Evolutionary conservation across 2,797 vertebrate species (phyloP).

Genomic region (Acomys russatus): DNA sequence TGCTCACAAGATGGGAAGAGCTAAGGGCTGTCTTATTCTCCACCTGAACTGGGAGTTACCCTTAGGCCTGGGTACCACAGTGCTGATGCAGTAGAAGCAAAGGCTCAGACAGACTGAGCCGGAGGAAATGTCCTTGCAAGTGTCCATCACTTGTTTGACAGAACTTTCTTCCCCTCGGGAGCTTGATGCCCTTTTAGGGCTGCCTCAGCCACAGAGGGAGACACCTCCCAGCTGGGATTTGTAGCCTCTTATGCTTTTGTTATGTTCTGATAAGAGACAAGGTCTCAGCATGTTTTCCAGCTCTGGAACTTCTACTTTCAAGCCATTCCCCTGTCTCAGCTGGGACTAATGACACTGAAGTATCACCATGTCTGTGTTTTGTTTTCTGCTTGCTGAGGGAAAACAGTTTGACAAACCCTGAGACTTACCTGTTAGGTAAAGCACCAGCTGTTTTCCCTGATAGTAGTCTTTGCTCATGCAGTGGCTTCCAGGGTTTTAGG

Average conservation of each 20-base stretch:
- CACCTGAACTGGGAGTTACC: neutral
- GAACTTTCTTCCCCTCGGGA: neutral
- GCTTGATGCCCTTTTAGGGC: neutral
- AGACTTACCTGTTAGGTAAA: neutral
- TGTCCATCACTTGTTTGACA: fast-evolving
- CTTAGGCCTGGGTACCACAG: neutral
- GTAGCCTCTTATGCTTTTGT: neutral
- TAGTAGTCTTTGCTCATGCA: neutral
- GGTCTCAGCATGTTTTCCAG: neutral
- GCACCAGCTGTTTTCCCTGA: neutral
- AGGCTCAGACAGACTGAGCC: neutral
- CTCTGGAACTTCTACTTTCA: neutral
- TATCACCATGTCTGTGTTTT: neutral
- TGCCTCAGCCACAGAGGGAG: fast-evolving
- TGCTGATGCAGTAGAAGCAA: neutral
- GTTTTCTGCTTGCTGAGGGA: neutral
- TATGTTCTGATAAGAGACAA: neutral
- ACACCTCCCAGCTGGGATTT: neutral
- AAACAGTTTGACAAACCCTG: neutral
- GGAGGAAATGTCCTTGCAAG: no score
- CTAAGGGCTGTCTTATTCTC: neutral
- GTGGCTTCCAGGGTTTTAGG: neutral
- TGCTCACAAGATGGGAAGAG: neutral
- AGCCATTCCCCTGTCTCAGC: neutral
- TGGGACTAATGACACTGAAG: neutral